phyloP scores from a whole-genome alignment of 2,888 invertebrate species.

The Merodon equestris region DNA sequence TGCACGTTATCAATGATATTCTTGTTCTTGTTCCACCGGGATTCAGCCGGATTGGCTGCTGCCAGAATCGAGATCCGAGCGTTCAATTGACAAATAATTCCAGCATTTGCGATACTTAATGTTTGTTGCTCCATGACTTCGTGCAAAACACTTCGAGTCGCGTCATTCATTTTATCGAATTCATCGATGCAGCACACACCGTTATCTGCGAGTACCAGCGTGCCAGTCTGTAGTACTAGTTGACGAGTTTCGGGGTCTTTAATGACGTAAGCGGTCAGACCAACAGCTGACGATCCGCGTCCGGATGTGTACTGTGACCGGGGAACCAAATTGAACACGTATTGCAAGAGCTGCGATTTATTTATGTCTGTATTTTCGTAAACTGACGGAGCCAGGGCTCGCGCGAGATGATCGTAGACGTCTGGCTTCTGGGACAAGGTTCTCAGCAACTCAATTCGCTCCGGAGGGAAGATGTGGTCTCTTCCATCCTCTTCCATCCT shows the following conservation, averaged over 20 bases:
- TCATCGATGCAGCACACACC: constrained; percentile 99
- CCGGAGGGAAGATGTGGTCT: constrained; percentile 90
- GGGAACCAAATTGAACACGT: constrained; percentile 96
- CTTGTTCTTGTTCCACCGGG: constrained; percentile 99
- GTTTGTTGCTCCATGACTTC: constrained; percentile 99
- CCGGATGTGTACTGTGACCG: constrained; percentile 99
- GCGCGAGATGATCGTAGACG: constrained; percentile 94
- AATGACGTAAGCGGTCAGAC: constrained; percentile 97
- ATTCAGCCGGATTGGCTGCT: constrained; percentile 98
- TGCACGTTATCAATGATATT: constrained; percentile 98
- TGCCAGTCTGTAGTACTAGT: constrained; percentile 96
- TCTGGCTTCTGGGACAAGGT: constrained; percentile 90
- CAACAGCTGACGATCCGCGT: constrained; percentile 98
- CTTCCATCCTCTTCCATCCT: constrained; percentile 93
- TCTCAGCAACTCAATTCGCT: constrained; percentile 90
- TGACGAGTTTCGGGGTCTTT: constrained; percentile 98
- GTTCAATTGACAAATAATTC: constrained; percentile 99
- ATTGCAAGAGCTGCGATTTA: constrained; percentile 95
- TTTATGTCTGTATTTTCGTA: constrained; percentile 99
- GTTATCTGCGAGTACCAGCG: constrained; percentile 97
- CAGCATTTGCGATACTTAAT: constrained; percentile 98
- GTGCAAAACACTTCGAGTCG: constrained; percentile 96
- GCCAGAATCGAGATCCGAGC: constrained; percentile 98
- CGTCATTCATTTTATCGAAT: constrained; percentile 99
- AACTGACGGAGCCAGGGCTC: constrained; percentile 97